A percentile compares a stretch with the other conserved stretches of the same genome.
phyloP scores from a whole-genome alignment of 2,797 vertebrate genomes.

The Distichodus sexfasciatus region DNA sequence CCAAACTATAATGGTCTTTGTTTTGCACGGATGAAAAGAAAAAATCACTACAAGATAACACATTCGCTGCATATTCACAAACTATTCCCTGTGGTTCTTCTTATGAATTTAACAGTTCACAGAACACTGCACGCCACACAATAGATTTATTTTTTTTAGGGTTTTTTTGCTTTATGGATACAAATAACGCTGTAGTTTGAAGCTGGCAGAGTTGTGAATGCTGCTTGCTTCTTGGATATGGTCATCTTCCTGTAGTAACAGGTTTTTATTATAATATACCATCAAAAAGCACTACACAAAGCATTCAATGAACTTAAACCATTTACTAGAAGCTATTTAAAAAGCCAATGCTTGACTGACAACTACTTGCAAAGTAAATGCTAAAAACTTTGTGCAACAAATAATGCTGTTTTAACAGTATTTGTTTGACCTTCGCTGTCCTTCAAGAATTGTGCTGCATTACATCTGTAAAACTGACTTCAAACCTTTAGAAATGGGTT shows the following conservation, averaged over 20 bases:
- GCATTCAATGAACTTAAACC: slow-evolving; percentile 69
- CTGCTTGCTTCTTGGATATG: slow-evolving; percentile 25
- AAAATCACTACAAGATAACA: slow-evolving; percentile 33
- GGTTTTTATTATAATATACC: slow-evolving; percentile 34
- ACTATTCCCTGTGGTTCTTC: slow-evolving; percentile 36
- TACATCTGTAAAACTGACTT: slow-evolving; percentile 67
- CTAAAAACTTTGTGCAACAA: slow-evolving; percentile 50
- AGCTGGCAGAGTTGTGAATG: slow-evolving; percentile 26
- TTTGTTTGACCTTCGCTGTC: slow-evolving; percentile 59
- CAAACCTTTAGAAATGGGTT: slow-evolving; percentile 70
- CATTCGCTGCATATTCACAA: slow-evolving; percentile 38
- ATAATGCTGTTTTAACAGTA: slow-evolving; percentile 71
- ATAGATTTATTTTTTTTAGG: slow-evolving; percentile 36
- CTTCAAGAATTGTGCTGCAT: slow-evolving; percentile 67
- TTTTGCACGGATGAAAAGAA: slow-evolving; percentile 66
- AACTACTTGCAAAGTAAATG: slow-evolving; percentile 41
- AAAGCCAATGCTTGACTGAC: slow-evolving; percentile 65
- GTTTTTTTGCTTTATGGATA: slow-evolving; percentile 26
- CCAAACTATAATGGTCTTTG: slow-evolving; percentile 65
- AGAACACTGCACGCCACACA: slow-evolving; percentile 29
- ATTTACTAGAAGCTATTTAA: slow-evolving; percentile 67
- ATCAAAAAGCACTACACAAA: slow-evolving; percentile 43
- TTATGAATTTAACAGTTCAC: slow-evolving; percentile 26
- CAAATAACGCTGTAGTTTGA: slow-evolving; percentile 33
- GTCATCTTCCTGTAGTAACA: slow-evolving; percentile 24